These are phyloP conservation scores for Rhinopomastus cyanomelas DNA, from an alignment of 2,113 vertebrate genomes.

Conservation along the genomic window DNA sequence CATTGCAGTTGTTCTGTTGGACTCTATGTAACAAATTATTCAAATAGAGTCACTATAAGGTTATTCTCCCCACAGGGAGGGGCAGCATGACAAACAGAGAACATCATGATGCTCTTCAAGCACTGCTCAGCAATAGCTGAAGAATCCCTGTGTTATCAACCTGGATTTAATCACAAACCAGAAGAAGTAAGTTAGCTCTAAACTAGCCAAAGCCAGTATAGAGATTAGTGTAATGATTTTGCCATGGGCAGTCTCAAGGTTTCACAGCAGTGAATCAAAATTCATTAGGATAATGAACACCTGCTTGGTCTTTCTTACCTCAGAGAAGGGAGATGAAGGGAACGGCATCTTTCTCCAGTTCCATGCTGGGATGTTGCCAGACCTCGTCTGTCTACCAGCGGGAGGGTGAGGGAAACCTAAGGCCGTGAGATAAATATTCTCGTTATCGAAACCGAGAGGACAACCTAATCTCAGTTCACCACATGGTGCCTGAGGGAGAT, in stretches of 20 bases:
- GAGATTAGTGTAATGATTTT: neutral
- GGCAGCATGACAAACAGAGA: neutral
- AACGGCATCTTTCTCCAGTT: neutral
- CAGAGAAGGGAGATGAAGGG: no score
- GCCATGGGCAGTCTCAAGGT: neutral
- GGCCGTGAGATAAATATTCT: no score
- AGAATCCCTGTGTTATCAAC: no score
- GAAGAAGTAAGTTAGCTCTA: no score
- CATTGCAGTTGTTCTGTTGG: no score
- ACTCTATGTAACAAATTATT: no score
- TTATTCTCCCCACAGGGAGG: no score
- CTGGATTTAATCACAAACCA: no score
- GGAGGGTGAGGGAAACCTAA: no score
- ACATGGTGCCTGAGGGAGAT: no score
- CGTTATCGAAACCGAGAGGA: no score
- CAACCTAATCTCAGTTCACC: no score
- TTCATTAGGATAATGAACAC: neutral
- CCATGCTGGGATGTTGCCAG: neutral
- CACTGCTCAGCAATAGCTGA: neutral
- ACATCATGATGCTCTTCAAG: neutral
- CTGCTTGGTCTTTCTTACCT: neutral
- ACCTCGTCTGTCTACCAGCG: neutral
- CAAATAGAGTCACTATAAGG: neutral
- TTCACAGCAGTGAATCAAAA: neutral
- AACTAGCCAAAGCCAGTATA: neutral